Evolutionary conservation across 2,113 vertebrate genomes (phyloP).

Genomic region (Ceyx cyanopectus): DNA sequence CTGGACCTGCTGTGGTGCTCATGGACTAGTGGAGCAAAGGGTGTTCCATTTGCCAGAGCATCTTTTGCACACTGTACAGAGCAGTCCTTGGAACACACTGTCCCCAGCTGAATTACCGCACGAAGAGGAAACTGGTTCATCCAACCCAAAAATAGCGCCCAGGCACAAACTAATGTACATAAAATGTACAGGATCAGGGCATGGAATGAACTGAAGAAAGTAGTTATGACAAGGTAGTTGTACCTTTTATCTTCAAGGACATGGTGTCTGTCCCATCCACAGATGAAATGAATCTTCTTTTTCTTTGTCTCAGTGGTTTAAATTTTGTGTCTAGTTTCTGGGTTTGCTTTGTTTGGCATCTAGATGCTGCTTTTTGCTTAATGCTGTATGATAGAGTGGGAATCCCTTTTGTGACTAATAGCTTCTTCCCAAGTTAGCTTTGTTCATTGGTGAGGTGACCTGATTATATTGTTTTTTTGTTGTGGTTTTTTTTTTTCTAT

Average conservation of each 20-base stretch:
- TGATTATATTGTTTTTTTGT: neutral
- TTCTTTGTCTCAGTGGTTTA: neutral
- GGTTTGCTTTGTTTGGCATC: neutral
- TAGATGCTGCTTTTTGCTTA: neutral
- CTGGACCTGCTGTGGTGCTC: neutral
- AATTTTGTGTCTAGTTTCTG: neutral
- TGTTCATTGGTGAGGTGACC: neutral
- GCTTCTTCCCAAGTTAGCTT: neutral
- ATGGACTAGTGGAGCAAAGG: neutral
- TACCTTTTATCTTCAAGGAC: constrained; percentile 15
- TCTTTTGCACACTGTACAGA: neutral
- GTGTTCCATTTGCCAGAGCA: neutral
- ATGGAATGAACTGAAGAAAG: neutral
- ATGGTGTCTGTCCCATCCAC: neutral
- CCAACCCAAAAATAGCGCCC: neutral
- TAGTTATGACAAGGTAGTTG: neutral
- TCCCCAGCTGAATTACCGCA: neutral
- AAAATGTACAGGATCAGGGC: neutral
- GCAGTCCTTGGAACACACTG: neutral
- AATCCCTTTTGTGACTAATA: neutral
- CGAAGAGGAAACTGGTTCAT: neutral
- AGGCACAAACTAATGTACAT: neutral
- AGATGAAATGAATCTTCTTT: neutral
- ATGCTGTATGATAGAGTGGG: neutral
- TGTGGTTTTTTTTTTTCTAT: neutral